Evolutionary conservation across 2,797 vertebrate species (phyloP).

Genomic region (Hyperoplus lanceolatus): DNA sequence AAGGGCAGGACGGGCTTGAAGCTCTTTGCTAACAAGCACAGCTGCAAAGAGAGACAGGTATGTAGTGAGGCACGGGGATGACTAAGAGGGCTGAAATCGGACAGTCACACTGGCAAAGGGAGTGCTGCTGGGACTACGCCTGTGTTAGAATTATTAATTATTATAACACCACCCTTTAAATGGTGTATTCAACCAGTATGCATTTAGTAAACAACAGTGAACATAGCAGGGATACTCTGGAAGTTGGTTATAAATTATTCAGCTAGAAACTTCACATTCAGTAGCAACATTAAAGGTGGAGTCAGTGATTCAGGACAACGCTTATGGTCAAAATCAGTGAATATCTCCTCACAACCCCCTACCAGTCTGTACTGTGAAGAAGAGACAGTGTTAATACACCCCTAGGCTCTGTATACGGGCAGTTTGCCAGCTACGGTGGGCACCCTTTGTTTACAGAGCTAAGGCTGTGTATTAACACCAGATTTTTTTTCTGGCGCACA

Average conservation of each 20-base stretch:
- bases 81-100: background rate
- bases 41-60: constrained; percentile 78
- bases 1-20: constrained; percentile 98
- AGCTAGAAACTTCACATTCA: background rate
- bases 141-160: constrained; percentile 30
- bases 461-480: no score
- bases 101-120: background rate
- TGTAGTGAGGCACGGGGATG: background rate
- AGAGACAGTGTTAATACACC: no score
- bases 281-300: no score
- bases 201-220: background rate
- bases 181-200: background rate
- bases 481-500: no score
- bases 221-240: background rate
- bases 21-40: constrained; percentile 99
- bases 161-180: constrained; percentile 13
- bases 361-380: no score
- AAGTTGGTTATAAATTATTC: background rate
- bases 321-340: no score
- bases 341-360: no score
- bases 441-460: no score
- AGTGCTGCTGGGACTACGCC: background rate
- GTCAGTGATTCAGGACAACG: no score
- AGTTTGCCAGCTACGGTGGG: no score
- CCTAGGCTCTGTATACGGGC: no score